These are phyloP conservation scores for Octomys mimax DNA, from an alignment of 2,797 vertebrate genomes.

Conservation along the genomic window DNA sequence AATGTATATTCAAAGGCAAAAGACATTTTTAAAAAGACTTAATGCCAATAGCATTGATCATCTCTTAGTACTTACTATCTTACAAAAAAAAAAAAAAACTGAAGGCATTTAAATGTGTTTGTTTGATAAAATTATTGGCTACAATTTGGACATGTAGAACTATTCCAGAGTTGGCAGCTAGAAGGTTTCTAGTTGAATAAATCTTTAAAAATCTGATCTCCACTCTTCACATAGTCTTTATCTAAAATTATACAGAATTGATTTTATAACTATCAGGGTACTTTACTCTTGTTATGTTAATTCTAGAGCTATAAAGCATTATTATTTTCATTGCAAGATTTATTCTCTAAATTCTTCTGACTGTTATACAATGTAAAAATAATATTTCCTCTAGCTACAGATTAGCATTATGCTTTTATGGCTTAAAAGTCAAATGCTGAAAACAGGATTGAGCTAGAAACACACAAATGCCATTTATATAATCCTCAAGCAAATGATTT, in stretches of 20 bases:
- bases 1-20: neutral
- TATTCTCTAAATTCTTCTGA: neutral
- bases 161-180: neutral
- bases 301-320: neutral
- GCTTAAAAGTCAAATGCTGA: neutral
- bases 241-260: neutral
- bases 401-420: neutral
- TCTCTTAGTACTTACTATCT: neutral
- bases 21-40: neutral
- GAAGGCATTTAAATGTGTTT: neutral
- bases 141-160: neutral
- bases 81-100: neutral
- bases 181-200: neutral
- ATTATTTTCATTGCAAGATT: slow-evolving; percentile 1
- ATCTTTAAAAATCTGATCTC: neutral
- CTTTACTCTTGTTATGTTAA: neutral
- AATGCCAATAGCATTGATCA: neutral
- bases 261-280: neutral
- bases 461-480: neutral
- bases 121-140: neutral
- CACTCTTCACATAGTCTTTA: neutral
- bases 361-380: neutral
- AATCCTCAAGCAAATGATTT: slow-evolving; percentile 4
- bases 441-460: neutral
- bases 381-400: neutral